These are phyloP conservation scores for Polietes domitor DNA, from an alignment of 2,888 invertebrate species.

Conservation along the genomic window DNA sequence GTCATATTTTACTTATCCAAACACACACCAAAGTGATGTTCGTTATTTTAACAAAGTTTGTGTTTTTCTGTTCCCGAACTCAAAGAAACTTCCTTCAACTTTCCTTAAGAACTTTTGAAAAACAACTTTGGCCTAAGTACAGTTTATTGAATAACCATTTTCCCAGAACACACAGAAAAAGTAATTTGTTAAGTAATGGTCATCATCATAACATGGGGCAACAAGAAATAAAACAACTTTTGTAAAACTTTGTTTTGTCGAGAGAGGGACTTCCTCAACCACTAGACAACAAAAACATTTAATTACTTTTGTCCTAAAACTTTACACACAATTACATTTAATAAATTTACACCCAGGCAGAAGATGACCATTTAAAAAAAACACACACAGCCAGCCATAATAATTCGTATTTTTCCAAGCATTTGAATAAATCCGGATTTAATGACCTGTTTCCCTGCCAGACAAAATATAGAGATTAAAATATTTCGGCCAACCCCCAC, in stretches of 20 bases:
- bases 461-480: slow-evolving; percentile 44
- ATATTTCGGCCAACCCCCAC: slow-evolving; percentile 5
- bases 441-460: slow-evolving; percentile 53
- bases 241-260: slow-evolving; percentile 33
- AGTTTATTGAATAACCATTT: slow-evolving; percentile 32
- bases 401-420: slow-evolving; percentile 52
- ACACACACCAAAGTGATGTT: too few species aligned
- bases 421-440: slow-evolving; percentile 65
- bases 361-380: slow-evolving; percentile 26
- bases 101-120: slow-evolving; percentile 2
- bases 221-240: slow-evolving; percentile 37
- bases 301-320: slow-evolving; percentile 41
- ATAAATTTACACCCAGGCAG: slow-evolving; percentile 4
- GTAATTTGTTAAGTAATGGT: slow-evolving; percentile 61
- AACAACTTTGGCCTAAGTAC: background rate
- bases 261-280: background rate
- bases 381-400: background rate
- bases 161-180: slow-evolving; percentile 23
- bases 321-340: slow-evolving; percentile 66
- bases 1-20: too few species aligned
- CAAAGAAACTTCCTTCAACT: too few species aligned
- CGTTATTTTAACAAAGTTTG: too few species aligned
- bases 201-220: slow-evolving; percentile 18
- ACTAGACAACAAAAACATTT: slow-evolving; percentile 26
- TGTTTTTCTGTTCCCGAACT: too few species aligned